phyloP scores from a whole-genome alignment of 2,113 vertebrate genomes.

The Nanorana parkeri region DNA sequence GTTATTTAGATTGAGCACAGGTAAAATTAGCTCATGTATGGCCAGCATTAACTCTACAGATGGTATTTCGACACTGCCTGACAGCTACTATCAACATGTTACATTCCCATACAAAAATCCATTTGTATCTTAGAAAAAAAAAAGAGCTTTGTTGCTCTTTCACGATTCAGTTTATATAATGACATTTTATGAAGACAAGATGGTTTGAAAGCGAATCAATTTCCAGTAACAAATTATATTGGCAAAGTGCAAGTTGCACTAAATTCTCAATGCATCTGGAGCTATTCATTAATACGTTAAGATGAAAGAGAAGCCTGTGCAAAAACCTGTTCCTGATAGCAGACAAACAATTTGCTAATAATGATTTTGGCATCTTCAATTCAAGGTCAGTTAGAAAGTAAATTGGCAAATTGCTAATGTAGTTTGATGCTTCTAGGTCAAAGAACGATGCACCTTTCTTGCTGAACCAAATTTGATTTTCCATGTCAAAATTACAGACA shows the following conservation, averaged over 20 bases:
- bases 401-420: conserved; percentile 23
- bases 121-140: too few species aligned
- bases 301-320: conserved; percentile 2
- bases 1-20: too few species aligned
- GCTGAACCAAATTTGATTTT: background rate
- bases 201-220: conserved; percentile 16
- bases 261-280: conserved; percentile 30
- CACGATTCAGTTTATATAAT: conserved; percentile 13
- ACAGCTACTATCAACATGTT: too few species aligned
- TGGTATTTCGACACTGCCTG: too few species aligned
- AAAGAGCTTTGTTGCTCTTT: background rate
- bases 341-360: conserved; percentile 28
- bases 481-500: too few species aligned
- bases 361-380: conserved; percentile 9
- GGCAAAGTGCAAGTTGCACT: background rate
- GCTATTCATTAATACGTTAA: conserved; percentile 26
- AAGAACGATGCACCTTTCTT: background rate
- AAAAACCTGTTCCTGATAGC: background rate
- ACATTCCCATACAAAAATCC: too few species aligned
- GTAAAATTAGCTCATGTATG: too few species aligned
- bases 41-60: too few species aligned
- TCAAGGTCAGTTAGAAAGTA: conserved; percentile 25
- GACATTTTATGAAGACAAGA: conserved; percentile 20
- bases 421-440: background rate
- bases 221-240: conserved; percentile 22